Percentiles rank a stretch among this genome's conserved stretches.
phyloP scores from a whole-genome alignment of 1,140 invertebrate species.

The Bathynomus jamesi region DNA sequence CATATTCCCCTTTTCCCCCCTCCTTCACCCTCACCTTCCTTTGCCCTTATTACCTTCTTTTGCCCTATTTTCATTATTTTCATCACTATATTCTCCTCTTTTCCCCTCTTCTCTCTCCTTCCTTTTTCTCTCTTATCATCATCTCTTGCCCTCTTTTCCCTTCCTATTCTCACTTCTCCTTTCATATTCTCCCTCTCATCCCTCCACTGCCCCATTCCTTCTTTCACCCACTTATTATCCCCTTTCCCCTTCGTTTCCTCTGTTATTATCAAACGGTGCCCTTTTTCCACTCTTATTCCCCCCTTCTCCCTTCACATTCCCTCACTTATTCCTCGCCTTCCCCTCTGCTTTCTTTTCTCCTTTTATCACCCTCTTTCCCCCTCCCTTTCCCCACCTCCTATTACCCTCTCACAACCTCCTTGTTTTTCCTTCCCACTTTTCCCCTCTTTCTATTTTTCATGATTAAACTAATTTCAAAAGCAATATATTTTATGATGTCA shows the following conservation, averaged over 20 bases:
- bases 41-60: too few relatives aligned
- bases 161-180: too few relatives aligned
- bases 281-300: background rate
- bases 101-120: background rate
- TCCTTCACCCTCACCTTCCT: too few relatives aligned
- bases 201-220: background rate
- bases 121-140: too few relatives aligned
- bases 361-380: background rate
- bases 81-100: background rate
- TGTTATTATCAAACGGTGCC: too few relatives aligned
- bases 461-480: slow-evolving; percentile 1
- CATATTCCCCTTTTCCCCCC: too few relatives aligned
- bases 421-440: background rate
- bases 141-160: too few relatives aligned
- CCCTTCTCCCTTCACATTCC: background rate
- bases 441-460: background rate
- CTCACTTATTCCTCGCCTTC: background rate
- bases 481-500: background rate
- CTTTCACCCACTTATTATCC: background rate
- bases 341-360: background rate
- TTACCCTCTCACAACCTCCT: background rate
- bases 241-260: too few relatives aligned
- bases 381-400: background rate
- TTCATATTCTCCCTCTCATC: background rate
- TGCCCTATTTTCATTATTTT: too few relatives aligned